Conservation (phyloP, 1,140 invertebrate genomes). For the Kradibia gibbosae region DNA sequence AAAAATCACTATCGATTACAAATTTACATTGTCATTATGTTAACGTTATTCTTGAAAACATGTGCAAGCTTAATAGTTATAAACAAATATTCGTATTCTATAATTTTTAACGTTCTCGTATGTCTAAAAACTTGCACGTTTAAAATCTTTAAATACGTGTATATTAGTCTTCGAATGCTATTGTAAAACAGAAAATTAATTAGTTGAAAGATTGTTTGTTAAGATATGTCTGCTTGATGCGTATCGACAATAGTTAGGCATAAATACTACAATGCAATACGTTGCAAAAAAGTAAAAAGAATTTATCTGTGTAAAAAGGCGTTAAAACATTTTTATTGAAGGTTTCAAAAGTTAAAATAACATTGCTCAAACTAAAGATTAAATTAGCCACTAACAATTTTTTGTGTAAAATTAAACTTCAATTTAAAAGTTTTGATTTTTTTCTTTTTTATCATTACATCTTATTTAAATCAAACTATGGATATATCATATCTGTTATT, state of each 20-base stretch:
- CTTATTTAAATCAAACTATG: background rate
- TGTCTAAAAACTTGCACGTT: background rate
- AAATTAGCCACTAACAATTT: slow-evolving; percentile 47
- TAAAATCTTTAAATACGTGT: background rate
- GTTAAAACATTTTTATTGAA: slow-evolving; percentile 54
- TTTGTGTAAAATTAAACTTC: slow-evolving; percentile 34
- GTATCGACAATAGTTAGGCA: slow-evolving; percentile 59
- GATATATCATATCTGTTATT: background rate
- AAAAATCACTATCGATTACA: background rate
- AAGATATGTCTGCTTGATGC: slow-evolving; percentile 53
- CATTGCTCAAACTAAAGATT: slow-evolving; percentile 38
- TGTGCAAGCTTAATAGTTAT: background rate
- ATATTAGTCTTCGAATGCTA: slow-evolving; percentile 13
- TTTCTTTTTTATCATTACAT: no score
- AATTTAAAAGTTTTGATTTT: background rate
- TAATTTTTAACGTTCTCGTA: background rate
- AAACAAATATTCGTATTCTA: background rate
- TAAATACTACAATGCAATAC: slow-evolving; percentile 57
- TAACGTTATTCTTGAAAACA: background rate
- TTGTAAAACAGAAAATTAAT: background rate
- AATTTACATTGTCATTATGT: background rate
- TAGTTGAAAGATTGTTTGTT: slow-evolving; percentile 41
- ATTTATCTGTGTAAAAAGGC: slow-evolving; percentile 56
- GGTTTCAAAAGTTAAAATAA: slow-evolving; percentile 54
- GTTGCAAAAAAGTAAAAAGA: slow-evolving; percentile 56